These are phyloP conservation scores for Bombus vancouverensis DNA, from an alignment of 1,140 invertebrate species.

Conservation along the genomic window DNA sequence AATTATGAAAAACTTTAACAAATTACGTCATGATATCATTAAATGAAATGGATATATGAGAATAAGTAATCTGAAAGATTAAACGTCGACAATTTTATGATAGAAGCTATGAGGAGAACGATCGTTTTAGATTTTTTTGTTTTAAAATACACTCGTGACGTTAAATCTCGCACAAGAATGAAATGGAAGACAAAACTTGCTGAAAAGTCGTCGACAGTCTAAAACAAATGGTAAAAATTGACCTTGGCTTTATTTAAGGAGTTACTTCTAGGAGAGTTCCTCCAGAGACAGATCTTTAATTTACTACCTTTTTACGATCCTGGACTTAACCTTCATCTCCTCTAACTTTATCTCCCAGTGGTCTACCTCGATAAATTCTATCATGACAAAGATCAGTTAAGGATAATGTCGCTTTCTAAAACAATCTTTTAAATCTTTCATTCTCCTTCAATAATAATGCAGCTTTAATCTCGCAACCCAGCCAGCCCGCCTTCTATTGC, in stretches of 20 bases:
- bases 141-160: not conserved
- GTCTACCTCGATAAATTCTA: not conserved
- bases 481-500: too few species aligned
- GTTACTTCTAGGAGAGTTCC: too few species aligned
- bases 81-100: too few species aligned
- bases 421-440: not conserved
- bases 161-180: too few species aligned
- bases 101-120: too few species aligned
- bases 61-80: too few species aligned
- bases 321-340: not conserved
- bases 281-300: conserved; percentile 16
- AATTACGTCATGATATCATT: too few species aligned
- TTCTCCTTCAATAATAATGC: not conserved
- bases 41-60: too few species aligned
- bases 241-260: not conserved
- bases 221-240: not conserved
- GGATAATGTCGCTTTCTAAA: not conserved
- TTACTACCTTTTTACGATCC: conserved; percentile 5
- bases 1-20: too few species aligned
- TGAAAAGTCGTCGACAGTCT: not conserved
- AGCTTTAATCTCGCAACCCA: not conserved
- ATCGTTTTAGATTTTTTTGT: too few species aligned
- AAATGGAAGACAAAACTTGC: not conserved
- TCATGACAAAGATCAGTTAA: not conserved
- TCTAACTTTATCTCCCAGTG: not conserved